Evolutionary conservation across 2,888 invertebrate genomes (phyloP).

Genomic region (Drosophila mercatorum): DNA sequence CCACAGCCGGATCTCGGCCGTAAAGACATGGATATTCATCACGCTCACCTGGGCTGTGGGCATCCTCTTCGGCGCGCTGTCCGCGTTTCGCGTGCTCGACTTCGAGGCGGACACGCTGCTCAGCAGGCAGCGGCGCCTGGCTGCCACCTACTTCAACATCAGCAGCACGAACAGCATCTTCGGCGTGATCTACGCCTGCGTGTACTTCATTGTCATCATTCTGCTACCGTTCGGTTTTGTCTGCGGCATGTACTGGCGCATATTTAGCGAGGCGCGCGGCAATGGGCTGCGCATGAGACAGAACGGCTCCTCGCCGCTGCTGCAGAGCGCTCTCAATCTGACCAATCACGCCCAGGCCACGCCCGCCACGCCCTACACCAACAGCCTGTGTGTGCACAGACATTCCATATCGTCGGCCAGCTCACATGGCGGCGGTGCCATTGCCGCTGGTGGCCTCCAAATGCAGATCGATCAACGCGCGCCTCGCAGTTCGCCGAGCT

Average conservation of each 20-base stretch:
- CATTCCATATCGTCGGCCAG: slow-evolving; percentile 82
- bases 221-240: slow-evolving; percentile 84
- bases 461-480: slow-evolving; percentile 83
- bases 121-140: slow-evolving; percentile 71
- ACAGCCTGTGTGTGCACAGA: slow-evolving; percentile 79
- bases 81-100: slow-evolving; percentile 83
- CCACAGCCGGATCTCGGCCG: slow-evolving; percentile 85
- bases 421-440: slow-evolving; percentile 69
- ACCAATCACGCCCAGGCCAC: slow-evolving; percentile 69
- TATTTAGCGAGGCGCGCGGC: slow-evolving; percentile 84
- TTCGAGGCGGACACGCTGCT: slow-evolving; percentile 80
- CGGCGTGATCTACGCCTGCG: slow-evolving; percentile 81
- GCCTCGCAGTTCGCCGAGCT: slow-evolving; percentile 71
- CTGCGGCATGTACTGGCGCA: slow-evolving; percentile 85
- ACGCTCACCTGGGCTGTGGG: slow-evolving; percentile 84
- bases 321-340: slow-evolving; percentile 84
- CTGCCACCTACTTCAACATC: slow-evolving; percentile 69
- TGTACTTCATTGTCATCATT: slow-evolving; percentile 84
- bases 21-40: slow-evolving; percentile 84
- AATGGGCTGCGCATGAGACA: slow-evolving; percentile 85
- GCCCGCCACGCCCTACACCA: slow-evolving; percentile 62
- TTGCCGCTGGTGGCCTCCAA: slow-evolving; percentile 76
- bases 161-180: slow-evolving; percentile 76
- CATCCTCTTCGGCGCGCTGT: slow-evolving; percentile 83
- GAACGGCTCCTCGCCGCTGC: slow-evolving; percentile 84